These are phyloP conservation scores for Entelurus aequoreus DNA, from an alignment of 2,113 vertebrate genomes.

Conservation along the genomic window DNA sequence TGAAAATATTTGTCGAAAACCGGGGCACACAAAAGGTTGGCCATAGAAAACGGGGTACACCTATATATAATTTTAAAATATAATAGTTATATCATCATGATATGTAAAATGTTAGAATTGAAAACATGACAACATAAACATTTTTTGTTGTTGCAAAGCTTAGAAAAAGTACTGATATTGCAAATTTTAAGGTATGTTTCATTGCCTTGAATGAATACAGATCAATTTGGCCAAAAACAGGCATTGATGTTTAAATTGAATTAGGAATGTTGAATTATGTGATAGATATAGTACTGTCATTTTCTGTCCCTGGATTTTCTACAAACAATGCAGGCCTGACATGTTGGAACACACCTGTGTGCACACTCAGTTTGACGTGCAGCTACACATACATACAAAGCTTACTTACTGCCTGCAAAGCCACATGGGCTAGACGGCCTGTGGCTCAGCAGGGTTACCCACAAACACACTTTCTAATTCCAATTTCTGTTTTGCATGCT, in stretches of 20 bases:
- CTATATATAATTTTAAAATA: too few species aligned
- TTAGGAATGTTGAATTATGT: too few species aligned
- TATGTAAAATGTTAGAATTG: too few species aligned
- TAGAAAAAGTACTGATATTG: neutral
- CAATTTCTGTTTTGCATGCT: conserved; percentile 43
- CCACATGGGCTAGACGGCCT: conserved; percentile 38
- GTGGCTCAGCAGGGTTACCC: conserved; percentile 15
- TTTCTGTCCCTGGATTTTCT: neutral
- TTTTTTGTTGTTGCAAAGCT: too few species aligned
- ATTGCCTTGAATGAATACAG: neutral
- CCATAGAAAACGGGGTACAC: too few species aligned
- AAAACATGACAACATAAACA: too few species aligned
- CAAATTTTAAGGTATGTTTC: neutral
- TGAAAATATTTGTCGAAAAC: too few species aligned
- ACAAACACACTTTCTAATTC: conserved; percentile 39
- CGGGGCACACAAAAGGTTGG: too few species aligned
- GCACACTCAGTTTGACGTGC: conserved; percentile 53
- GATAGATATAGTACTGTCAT: neutral
- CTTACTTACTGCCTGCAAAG: conserved; percentile 25
- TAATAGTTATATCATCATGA: too few species aligned
- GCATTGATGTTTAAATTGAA: neutral
- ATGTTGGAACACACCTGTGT: conserved; percentile 34
- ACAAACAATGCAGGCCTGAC: conserved; percentile 14
- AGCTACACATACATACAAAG: conserved; percentile 52
- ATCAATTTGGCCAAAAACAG: neutral